These are phyloP conservation scores for Lates calcarifer DNA, from an alignment of 2,113 vertebrate genomes.

Conservation along the genomic window DNA sequence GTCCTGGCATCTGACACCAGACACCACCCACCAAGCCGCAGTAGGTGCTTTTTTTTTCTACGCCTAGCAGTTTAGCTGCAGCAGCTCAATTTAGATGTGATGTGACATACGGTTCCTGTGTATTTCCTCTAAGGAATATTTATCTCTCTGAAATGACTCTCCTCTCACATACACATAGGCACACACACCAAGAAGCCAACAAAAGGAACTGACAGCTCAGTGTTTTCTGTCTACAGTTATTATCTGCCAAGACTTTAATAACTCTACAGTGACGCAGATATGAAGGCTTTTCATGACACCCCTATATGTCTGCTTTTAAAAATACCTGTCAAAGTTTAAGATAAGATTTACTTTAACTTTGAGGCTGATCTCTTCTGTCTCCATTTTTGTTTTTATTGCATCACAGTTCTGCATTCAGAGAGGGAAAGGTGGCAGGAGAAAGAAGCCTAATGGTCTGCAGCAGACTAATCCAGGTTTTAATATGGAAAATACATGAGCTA, in stretches of 20 bases:
- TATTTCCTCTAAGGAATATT: slow-evolving; percentile 33
- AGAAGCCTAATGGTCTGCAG: slow-evolving; percentile 13
- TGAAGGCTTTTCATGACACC: neutral
- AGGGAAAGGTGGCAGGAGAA: slow-evolving; percentile 34
- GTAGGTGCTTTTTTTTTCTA: neutral
- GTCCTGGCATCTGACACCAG: slow-evolving; percentile 27
- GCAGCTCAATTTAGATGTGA: neutral
- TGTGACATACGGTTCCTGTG: neutral
- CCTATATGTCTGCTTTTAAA: neutral
- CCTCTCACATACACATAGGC: neutral
- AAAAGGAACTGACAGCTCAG: slow-evolving; percentile 28
- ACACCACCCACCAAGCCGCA: slow-evolving; percentile 39
- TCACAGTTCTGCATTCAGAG: slow-evolving; percentile 9
- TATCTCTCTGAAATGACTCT: slow-evolving; percentile 5
- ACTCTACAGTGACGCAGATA: neutral
- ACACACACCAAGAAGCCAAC: slow-evolving; percentile 12
- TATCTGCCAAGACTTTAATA: slow-evolving; percentile 2
- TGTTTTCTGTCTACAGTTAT: neutral
- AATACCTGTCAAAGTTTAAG: neutral
- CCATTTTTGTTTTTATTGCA: neutral
- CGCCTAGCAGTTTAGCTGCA: neutral
- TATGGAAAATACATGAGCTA: slow-evolving; percentile 51
- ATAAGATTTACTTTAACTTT: neutral
- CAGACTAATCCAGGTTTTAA: slow-evolving; percentile 22
- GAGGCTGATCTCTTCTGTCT: slow-evolving; percentile 3